Conservation (phyloP, 2,888 invertebrate species). For the Lydus trimaculatus region DNA sequence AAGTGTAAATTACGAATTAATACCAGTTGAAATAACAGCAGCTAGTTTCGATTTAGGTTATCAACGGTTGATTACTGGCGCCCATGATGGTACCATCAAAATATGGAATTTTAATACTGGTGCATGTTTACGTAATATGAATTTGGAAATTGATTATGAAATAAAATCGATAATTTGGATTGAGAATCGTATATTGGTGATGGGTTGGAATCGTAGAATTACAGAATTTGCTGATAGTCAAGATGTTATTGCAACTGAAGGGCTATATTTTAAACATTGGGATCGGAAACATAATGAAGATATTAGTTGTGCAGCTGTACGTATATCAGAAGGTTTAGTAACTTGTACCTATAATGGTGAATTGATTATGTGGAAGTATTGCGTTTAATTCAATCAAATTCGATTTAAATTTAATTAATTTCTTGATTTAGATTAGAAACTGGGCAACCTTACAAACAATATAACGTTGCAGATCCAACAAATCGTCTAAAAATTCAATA, state of each 20-base stretch:
- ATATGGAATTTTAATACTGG: constrained; percentile 89
- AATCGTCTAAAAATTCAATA: constrained; percentile 67
- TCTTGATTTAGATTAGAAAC: constrained; percentile 68
- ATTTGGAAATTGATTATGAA: constrained; percentile 55
- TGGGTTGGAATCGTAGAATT: constrained; percentile 80
- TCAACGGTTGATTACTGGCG: constrained; percentile 79
- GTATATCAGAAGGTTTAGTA: constrained; percentile 72
- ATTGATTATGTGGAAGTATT: constrained; percentile 74
- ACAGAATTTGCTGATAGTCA: constrained; percentile 71
- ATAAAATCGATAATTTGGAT: constrained; percentile 65
- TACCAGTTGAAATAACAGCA: constrained; percentile 77
- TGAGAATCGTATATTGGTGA: constrained; percentile 71
- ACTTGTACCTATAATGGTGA: constrained; percentile 82
- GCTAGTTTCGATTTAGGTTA: constrained; percentile 78
- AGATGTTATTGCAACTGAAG: constrained; percentile 60
- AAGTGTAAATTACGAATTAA: constrained; percentile 69
- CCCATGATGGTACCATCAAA: constrained; percentile 78
- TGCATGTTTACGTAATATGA: constrained; percentile 73
- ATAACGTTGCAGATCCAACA: constrained; percentile 65
- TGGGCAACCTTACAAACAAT: constrained; percentile 71
- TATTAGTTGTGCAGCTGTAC: constrained; percentile 73
- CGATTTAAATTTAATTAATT: neutral
- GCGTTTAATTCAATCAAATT: neutral
- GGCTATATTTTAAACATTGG: constrained; percentile 69
- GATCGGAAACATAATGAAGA: constrained; percentile 76